Conservation (phyloP, 2,888 invertebrate genomes). For the Tiliacea aurago region DNA sequence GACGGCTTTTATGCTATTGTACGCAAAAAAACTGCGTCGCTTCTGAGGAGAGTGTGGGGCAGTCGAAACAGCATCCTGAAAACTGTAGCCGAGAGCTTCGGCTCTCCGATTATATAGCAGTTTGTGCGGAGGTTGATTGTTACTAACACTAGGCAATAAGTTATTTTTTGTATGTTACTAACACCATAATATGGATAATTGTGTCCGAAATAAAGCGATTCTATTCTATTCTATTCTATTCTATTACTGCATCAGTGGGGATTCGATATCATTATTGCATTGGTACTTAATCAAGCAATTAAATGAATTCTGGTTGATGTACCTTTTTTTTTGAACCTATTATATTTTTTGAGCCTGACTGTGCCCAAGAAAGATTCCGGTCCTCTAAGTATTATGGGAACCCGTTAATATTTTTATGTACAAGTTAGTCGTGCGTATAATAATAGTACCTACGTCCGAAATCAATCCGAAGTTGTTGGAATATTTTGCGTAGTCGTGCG, state of each 20-base stretch:
- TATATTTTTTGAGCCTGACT: not conserved
- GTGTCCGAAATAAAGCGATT: too few species aligned
- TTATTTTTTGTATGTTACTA: too few species aligned
- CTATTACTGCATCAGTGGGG: not conserved
- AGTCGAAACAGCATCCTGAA: too few species aligned
- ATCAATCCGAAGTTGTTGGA: constrained; percentile 25
- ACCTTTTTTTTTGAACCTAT: not conserved
- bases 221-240: too few species aligned
- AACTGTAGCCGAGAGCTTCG: too few species aligned
- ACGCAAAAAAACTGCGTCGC: too few species aligned
- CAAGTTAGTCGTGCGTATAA: constrained; percentile 30
- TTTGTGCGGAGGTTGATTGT: too few species aligned
- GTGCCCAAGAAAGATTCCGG: not conserved
- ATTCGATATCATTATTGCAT: not conserved
- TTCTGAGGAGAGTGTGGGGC: too few species aligned
- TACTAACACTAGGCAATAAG: too few species aligned
- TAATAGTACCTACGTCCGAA: constrained; percentile 6
- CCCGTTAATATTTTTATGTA: not conserved
- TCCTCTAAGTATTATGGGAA: not conserved
- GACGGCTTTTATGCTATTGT: too few species aligned
- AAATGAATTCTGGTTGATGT: not conserved
- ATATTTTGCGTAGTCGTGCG: constrained; percentile 19
- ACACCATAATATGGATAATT: too few species aligned
- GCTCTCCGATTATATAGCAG: too few species aligned
- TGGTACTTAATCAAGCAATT: not conserved